Evolutionary conservation across 2,888 invertebrate genomes (phyloP).

Genomic region (Meandrusa payeni): DNA sequence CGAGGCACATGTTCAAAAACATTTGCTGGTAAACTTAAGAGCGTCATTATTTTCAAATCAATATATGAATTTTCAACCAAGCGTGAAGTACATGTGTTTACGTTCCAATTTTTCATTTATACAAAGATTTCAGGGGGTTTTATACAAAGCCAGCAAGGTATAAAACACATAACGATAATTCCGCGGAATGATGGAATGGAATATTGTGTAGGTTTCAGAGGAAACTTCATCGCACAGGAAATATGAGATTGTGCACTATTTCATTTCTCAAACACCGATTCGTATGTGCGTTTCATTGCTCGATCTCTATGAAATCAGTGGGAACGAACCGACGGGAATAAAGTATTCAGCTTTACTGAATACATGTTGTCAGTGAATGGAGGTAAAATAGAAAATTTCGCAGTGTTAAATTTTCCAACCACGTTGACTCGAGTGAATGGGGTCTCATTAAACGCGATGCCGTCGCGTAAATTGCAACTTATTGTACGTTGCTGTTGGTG

Average conservation of each 20-base stretch:
- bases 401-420: constrained; percentile 40
- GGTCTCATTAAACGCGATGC: constrained; percentile 48
- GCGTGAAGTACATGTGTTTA: no score
- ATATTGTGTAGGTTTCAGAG: background rate
- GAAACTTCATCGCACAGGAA: background rate
- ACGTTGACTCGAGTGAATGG: constrained; percentile 37
- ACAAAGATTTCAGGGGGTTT: no score
- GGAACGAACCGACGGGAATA: constrained; percentile 2
- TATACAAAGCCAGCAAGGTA: no score
- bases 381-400: constrained; percentile 49
- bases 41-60: no score
- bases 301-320: constrained; percentile 4
- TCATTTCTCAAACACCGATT: background rate
- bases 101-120: no score
- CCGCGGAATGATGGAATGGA: background rate
- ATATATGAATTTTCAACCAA: no score
- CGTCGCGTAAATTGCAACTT: constrained; percentile 47
- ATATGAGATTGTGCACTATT: background rate
- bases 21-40: no score
- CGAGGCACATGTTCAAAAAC: no score
- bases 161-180: no score
- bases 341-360: constrained; percentile 18
- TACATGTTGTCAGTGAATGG: constrained; percentile 34
- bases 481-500: constrained; percentile 27
- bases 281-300: constrained; percentile 5